Conservation (phyloP, 1,140 invertebrate species). For the Gryllus bimaculatus region DNA sequence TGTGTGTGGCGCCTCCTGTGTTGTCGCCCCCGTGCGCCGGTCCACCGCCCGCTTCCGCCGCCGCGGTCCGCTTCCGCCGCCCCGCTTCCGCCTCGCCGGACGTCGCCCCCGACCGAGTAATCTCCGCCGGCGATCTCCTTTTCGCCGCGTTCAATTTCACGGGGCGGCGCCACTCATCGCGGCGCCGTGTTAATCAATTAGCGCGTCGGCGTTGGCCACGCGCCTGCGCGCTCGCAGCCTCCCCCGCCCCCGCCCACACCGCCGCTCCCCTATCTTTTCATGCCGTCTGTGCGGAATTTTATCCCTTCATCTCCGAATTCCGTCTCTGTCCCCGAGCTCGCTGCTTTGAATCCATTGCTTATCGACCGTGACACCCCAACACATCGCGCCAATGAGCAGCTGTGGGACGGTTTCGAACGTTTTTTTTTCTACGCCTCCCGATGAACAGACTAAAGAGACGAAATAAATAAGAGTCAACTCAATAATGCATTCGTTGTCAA, state of each 20-base stretch:
- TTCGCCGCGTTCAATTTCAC: background rate
- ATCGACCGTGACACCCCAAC: background rate
- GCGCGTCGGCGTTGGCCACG: too few species aligned
- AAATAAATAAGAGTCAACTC: background rate
- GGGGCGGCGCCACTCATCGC: background rate
- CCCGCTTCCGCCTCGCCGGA: too few species aligned
- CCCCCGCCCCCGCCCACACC: too few species aligned
- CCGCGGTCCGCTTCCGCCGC: background rate
- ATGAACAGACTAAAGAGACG: too few species aligned
- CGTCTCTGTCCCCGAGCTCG: background rate
- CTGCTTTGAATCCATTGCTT: background rate
- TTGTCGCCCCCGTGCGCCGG: background rate
- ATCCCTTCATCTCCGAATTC: background rate
- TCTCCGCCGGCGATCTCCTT: background rate
- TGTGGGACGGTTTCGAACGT: background rate
- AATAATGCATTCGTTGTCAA: background rate
- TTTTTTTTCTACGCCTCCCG: too few species aligned
- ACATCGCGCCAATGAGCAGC: background rate
- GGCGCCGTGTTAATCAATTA: too few species aligned
- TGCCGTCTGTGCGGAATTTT: background rate
- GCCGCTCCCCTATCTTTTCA: too few species aligned
- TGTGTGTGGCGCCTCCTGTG: background rate
- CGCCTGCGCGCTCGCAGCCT: too few species aligned
- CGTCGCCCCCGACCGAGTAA: background rate
- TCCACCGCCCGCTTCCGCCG: background rate